These are phyloP conservation scores for Sardina pilchardus DNA, from an alignment of 2,113 vertebrate genomes.

Conservation along the genomic window DNA sequence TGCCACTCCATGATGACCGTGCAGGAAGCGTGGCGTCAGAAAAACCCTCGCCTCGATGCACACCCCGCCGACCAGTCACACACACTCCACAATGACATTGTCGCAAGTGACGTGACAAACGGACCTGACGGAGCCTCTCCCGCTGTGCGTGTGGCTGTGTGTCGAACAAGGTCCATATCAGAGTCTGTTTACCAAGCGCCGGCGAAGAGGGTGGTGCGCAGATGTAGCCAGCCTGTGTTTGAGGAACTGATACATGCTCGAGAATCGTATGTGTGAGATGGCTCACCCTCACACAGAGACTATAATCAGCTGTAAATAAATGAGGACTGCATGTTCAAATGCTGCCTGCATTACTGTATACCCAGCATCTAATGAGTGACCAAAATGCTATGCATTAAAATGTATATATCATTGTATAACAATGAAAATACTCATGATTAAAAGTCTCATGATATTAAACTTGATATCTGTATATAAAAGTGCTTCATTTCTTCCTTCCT, in stretches of 20 bases:
- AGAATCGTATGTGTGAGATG: conserved; percentile 80
- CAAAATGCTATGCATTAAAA: conserved; percentile 6
- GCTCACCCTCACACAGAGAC: not conserved
- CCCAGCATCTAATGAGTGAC: not conserved
- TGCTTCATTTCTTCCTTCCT: not conserved
- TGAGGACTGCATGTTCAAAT: not conserved
- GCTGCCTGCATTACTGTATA: not conserved
- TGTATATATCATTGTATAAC: not conserved
- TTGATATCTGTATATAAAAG: not conserved
- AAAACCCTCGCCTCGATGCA: not conserved
- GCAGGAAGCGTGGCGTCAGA: conserved; percentile 62
- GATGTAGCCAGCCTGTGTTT: conserved; percentile 70
- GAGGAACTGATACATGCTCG: conserved; percentile 70
- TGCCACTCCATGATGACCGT: conserved; percentile 66
- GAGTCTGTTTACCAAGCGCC: conserved; percentile 62
- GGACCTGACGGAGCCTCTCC: not conserved
- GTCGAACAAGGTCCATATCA: conserved; percentile 61
- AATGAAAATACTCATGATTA: not conserved
- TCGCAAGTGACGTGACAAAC: not conserved
- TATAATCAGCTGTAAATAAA: not conserved
- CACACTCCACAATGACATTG: not conserved
- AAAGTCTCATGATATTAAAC: not conserved
- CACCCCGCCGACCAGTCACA: not conserved
- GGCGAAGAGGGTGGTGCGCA: conserved; percentile 47
- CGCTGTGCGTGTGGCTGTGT: not conserved